phyloP scores from a whole-genome alignment of 1,140 invertebrate species.

The Carposina sasakii region DNA sequence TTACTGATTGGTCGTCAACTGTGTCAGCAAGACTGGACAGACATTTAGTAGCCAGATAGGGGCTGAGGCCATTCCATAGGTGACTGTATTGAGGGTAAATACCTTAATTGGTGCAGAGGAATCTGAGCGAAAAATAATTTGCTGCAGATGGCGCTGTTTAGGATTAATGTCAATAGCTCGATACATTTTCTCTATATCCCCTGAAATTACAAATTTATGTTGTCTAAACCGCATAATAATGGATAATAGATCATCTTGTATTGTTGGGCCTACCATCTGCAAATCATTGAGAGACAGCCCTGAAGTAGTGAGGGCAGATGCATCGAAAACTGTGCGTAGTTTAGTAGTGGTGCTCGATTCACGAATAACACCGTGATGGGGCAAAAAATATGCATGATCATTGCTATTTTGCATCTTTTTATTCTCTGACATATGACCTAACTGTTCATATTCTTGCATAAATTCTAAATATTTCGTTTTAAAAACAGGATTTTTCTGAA shows the following conservation, averaged over 20 bases:
- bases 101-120: not conserved
- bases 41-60: constrained; percentile 1
- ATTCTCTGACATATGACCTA: constrained; percentile 5
- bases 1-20: constrained; percentile 6
- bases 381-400: constrained; percentile 28
- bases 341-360: constrained; percentile 27
- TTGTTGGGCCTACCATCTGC: constrained; percentile 34
- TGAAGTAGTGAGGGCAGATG: constrained; percentile 15
- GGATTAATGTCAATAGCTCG: not conserved
- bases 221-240: constrained; percentile 32
- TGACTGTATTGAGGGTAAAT: not conserved
- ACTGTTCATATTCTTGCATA: constrained; percentile 10
- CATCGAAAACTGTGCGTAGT: constrained; percentile 35
- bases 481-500: constrained; percentile 6
- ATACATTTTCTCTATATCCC: constrained; percentile 2
- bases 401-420: not conserved
- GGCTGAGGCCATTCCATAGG: constrained; percentile 6
- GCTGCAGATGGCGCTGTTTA: not conserved
- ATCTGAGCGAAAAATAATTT: not conserved
- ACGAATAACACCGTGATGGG: constrained; percentile 44
- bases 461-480: constrained; percentile 7
- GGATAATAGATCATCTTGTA: constrained; percentile 41
- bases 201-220: constrained; percentile 26
- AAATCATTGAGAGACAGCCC: constrained; percentile 20
- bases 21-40: not conserved